phyloP scores from a whole-genome alignment of 2,888 invertebrate genomes.

The Eretmocerus hayati region DNA sequence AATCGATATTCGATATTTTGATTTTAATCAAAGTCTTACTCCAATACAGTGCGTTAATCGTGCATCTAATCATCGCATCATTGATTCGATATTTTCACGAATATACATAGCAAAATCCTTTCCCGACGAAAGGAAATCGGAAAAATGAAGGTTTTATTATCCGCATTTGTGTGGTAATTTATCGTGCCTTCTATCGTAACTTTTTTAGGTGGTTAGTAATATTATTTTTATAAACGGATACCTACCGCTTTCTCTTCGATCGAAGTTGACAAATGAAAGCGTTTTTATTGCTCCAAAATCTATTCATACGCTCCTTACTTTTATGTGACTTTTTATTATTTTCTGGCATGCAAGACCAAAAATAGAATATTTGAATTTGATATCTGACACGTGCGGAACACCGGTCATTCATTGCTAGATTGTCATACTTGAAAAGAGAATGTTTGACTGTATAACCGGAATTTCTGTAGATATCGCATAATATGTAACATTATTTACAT shows the following conservation, averaged over 20 bases:
- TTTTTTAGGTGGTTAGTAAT: conserved; percentile 39
- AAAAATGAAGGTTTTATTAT: conserved; percentile 20
- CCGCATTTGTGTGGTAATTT: conserved; percentile 38
- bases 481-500: conserved; percentile 36
- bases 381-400: no score
- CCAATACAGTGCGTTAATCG: conserved; percentile 10
- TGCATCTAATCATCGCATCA: conserved; percentile 8
- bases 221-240: conserved; percentile 32
- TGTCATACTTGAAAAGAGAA: conserved; percentile 26
- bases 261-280: neutral
- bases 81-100: conserved; percentile 17
- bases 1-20: conserved; percentile 15
- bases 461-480: conserved; percentile 44
- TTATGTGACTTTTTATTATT: neutral
- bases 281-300: conserved; percentile 6
- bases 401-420: conserved; percentile 28
- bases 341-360: neutral
- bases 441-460: conserved; percentile 42
- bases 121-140: neutral
- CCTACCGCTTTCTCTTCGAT: neutral
- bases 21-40: conserved; percentile 10
- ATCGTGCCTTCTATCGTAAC: conserved; percentile 44
- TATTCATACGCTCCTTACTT: neutral
- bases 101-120: neutral
- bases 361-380: conserved; percentile 1